Percentiles rank a stretch among this genome's conserved stretches.
phyloP scores from a whole-genome alignment of 2,113 vertebrate genomes.

The Erythrocercus mccallii region DNA sequence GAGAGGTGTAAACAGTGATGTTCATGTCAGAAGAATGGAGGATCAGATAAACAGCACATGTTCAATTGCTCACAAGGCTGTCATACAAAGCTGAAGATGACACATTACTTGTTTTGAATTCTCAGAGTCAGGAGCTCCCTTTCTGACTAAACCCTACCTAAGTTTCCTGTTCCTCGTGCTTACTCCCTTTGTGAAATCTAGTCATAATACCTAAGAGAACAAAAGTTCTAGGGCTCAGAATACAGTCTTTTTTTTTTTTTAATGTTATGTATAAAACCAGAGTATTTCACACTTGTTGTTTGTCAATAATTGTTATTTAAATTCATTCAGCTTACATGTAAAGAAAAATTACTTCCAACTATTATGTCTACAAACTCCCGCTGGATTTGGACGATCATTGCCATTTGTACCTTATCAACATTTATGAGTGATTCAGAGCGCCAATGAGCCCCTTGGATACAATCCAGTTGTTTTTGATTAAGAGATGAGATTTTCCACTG shows the following conservation, averaged over 20 bases:
- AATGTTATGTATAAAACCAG: not conserved
- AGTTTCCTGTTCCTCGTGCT: not conserved
- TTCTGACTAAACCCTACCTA: conserved; percentile 35
- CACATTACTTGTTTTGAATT: conserved; percentile 18
- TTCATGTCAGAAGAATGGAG: not conserved
- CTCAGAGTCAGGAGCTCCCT: not conserved
- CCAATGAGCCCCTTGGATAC: not conserved
- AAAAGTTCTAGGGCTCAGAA: not conserved
- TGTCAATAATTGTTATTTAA: not conserved
- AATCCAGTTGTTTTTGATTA: not conserved
- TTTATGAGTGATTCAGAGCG: not conserved
- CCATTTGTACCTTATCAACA: not conserved
- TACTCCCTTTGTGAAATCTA: not conserved
- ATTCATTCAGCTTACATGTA: not conserved
- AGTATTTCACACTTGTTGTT: not conserved
- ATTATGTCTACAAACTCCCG: not conserved
- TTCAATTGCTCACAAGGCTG: not conserved
- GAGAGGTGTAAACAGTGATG: not conserved
- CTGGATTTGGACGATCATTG: not conserved
- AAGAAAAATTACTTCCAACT: not conserved
- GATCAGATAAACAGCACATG: conserved; percentile 9
- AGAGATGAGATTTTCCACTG: not conserved
- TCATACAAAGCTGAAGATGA: not conserved
- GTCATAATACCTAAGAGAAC: not conserved
- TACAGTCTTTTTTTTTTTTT: not conserved